These are phyloP conservation scores for Rhea pennata DNA, from an alignment of 2,113 vertebrate species.

Conservation along the genomic window DNA sequence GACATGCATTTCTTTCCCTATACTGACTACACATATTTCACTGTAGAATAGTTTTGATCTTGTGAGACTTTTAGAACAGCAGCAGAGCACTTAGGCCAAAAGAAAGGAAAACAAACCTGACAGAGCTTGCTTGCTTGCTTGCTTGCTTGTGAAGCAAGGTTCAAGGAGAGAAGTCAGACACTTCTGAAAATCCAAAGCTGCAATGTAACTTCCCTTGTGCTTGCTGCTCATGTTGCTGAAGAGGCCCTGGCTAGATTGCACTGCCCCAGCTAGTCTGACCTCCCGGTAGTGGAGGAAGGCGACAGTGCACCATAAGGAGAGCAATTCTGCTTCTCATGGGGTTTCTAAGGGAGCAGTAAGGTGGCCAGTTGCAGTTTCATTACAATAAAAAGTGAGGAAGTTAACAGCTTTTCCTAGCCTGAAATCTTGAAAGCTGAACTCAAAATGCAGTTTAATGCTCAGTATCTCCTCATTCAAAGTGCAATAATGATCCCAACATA, in stretches of 20 bases:
- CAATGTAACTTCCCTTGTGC: background rate
- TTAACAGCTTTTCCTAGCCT: background rate
- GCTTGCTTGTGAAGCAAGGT: background rate
- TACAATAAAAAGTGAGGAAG: background rate
- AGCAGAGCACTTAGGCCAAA: background rate
- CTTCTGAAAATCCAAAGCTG: background rate
- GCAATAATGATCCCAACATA: background rate
- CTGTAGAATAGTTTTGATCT: background rate
- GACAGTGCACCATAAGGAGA: background rate
- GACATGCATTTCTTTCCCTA: background rate
- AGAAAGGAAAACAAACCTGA: background rate
- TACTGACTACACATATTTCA: background rate
- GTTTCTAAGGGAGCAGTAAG: background rate
- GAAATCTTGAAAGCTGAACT: background rate
- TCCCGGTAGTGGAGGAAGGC: background rate
- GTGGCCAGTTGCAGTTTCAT: accelerated
- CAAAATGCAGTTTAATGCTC: background rate
- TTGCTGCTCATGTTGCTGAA: background rate
- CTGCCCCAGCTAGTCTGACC: background rate
- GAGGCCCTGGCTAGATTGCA: background rate
- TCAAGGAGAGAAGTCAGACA: background rate
- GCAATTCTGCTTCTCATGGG: background rate
- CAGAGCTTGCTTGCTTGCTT: background rate
- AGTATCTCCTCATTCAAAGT: background rate
- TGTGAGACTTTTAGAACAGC: background rate